phyloP scores from a whole-genome alignment of 2,888 invertebrate genomes.

The Cyrtodaria siliqua region DNA sequence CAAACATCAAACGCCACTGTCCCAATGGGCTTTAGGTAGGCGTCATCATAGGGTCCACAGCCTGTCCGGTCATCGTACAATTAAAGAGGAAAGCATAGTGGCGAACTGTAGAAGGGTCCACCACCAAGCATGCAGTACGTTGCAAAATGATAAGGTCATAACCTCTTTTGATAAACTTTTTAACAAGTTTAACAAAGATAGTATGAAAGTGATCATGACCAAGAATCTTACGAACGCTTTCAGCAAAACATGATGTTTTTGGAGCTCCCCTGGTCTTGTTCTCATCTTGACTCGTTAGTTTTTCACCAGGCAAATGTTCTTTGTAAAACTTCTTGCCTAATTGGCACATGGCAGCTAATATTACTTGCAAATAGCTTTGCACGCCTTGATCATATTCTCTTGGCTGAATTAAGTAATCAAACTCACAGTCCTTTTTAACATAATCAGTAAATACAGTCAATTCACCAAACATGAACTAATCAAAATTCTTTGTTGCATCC shows the following conservation, averaged over 20 bases:
- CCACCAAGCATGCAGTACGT: no score
- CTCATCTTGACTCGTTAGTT: not conserved
- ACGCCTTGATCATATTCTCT: conserved; percentile 9
- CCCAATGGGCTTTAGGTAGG: no score
- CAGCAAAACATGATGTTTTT: conserved; percentile 32
- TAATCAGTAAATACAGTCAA: not conserved
- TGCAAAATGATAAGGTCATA: no score
- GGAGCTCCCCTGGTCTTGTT: not conserved
- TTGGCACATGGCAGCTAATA: conserved; percentile 3
- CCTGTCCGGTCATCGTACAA: no score
- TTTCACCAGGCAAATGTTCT: conserved; percentile 17
- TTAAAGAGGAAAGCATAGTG: no score
- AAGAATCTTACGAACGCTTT: no score
- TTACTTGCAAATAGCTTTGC: not conserved
- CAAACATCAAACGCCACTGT: no score
- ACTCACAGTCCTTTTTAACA: conserved; percentile 2
- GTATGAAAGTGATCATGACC: no score
- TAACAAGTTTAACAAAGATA: no score
- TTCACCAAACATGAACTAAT: conserved; percentile 2
- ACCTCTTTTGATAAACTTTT: no score
- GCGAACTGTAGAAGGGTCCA: no score
- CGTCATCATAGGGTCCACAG: no score
- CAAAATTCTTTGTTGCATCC: conserved; percentile 5
- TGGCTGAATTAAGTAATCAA: not conserved
- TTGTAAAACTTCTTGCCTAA: conserved; percentile 12